Evolutionary conservation across 2,888 invertebrate genomes (phyloP), one percentile per base, ranked within the genome.

Genomic region (Metellina segmentata): DNA sequence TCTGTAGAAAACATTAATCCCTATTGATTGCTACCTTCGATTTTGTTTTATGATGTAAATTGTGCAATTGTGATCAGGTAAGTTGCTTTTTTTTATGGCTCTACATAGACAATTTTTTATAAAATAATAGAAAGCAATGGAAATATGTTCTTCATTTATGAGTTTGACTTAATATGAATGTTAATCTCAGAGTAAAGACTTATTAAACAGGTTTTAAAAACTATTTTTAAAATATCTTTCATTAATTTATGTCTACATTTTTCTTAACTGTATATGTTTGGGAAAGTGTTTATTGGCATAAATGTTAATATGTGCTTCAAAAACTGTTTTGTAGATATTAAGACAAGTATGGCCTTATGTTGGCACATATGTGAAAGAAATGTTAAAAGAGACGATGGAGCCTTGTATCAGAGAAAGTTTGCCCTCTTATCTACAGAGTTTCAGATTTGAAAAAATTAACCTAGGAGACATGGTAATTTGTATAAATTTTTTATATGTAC

Each of bases 281-380:
- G 20, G 13, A 52, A 8, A n/a, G 16, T 71, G 70, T 69, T 53
- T 82, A 16, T 70, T n/a, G n/a, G 69, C n/a, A 34, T 34, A 34
- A 34, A 34, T 34, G 4, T 34, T 34, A 4, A 34, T 34, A n/a
- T n/a, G 53, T 82, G 9, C 20, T 74, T 85, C 6, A 20, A 72
- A 85, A 70, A 89, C 82, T 19, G 0, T 16, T 89, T 93, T 93
- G 11, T 93, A 95, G 95, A 94, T 95, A 91, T 93, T 95, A 13
- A 94, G 97, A 85, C 98, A 98, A 96, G 96, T 98, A 81, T 99
- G 99, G 99, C 99, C 99, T 5, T 98, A 98, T 95, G 98, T 99
- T 91, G 99, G 98, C 94, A 97, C 98, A 93, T 99, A 97, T 95
- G 97, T 97, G 0, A 96, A 97, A 94, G 96, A 96, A 93, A 95